A percentile compares a stretch with the other conserved stretches of the same genome.
Conservation (phyloP, 2,888 invertebrate species). For the Phanerotoma sp. region DNA sequence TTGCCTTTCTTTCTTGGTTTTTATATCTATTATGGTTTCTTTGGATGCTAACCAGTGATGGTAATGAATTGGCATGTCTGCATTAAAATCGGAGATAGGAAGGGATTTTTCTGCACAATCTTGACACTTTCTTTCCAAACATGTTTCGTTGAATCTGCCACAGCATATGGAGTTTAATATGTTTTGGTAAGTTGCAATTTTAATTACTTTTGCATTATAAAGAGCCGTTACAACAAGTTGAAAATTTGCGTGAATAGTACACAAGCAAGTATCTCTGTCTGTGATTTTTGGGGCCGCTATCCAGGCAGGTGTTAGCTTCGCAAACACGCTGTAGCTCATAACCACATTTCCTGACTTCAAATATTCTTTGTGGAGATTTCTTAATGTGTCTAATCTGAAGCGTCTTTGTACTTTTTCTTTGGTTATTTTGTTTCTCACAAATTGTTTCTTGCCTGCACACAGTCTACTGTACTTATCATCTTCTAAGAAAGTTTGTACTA, state of each 20-base stretch:
- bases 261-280: slow-evolving; percentile 36
- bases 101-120: too few relatives aligned
- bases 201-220: slow-evolving; percentile 12
- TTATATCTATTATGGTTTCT: slow-evolving; percentile 1
- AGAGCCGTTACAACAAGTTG: slow-evolving; percentile 16
- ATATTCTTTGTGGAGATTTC: slow-evolving; percentile 39
- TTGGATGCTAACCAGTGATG: slow-evolving; percentile 7
- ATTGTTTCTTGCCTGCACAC: slow-evolving; percentile 35
- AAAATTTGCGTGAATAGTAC: slow-evolving; percentile 22
- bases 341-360: slow-evolving; percentile 15
- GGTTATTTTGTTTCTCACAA: slow-evolving; percentile 35
- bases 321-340: slow-evolving; percentile 28
- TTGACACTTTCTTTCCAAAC: too few relatives aligned
- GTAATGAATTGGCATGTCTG: too few relatives aligned
- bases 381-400: slow-evolving; percentile 35
- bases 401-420: slow-evolving; percentile 38
- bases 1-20: slow-evolving; percentile 2
- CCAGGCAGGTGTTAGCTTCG: slow-evolving; percentile 38
- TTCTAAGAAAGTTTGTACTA: too few relatives aligned
- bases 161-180: slow-evolving; percentile 14
- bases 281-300: slow-evolving; percentile 36
- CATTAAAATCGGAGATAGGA: too few relatives aligned
- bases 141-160: slow-evolving; percentile 10
- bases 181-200: not conserved
- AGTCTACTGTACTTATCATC: too few relatives aligned